Percentiles rank a stretch among this genome's conserved stretches.
These are phyloP conservation scores for Lysandra bellargus DNA, from an alignment of 2,888 invertebrate species.

Conservation along the genomic window DNA sequence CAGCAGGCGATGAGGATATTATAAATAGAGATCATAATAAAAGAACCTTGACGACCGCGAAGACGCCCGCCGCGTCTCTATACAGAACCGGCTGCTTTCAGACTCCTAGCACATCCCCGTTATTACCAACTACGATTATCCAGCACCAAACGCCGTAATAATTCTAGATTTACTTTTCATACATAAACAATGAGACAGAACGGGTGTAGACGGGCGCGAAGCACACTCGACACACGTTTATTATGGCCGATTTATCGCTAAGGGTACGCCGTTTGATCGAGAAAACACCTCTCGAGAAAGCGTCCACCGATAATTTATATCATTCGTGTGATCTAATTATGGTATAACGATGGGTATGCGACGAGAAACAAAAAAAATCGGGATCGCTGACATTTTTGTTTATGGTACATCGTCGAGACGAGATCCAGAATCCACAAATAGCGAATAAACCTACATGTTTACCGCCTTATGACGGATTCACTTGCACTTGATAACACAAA, in stretches of 20 bases:
- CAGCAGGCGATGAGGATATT: slow-evolving; percentile 73
- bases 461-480: slow-evolving; percentile 79
- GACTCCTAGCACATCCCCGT: slow-evolving; percentile 56
- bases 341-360: slow-evolving; percentile 75
- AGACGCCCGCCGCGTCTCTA: slow-evolving; percentile 57
- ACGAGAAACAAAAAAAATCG: slow-evolving; percentile 78
- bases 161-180: slow-evolving; percentile 77
- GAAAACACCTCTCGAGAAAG: slow-evolving; percentile 62
- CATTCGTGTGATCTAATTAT: slow-evolving; percentile 78
- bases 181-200: slow-evolving; percentile 80
- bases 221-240: slow-evolving; percentile 76
- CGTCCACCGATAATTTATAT: slow-evolving; percentile 74
- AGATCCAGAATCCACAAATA: slow-evolving; percentile 79
- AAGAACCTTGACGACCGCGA: slow-evolving; percentile 67
- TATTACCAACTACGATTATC: slow-evolving; percentile 64
- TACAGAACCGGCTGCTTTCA: slow-evolving; percentile 48
- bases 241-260: slow-evolving; percentile 73
- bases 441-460: slow-evolving; percentile 79
- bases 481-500: slow-evolving; percentile 77
- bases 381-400: slow-evolving; percentile 82
- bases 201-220: slow-evolving; percentile 76
- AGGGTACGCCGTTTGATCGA: slow-evolving; percentile 56
- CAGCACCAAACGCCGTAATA: slow-evolving; percentile 68
- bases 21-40: slow-evolving; percentile 71
- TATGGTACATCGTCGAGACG: slow-evolving; percentile 78